These are phyloP conservation scores for Drosophila arawakana DNA, from an alignment of 1,140 invertebrate species.

Conservation along the genomic window DNA sequence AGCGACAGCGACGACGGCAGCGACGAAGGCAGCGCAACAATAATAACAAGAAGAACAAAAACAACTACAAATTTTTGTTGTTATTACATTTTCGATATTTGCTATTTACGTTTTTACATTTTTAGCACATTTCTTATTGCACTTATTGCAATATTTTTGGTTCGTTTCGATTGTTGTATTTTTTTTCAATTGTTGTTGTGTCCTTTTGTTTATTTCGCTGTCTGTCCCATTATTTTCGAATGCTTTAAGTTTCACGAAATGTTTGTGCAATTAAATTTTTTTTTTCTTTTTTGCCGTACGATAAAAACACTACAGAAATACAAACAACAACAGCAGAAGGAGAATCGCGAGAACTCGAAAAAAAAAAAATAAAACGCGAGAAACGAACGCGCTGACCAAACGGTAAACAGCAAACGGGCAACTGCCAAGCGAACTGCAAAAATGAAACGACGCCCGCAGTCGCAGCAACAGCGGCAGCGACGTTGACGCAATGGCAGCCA, in stretches of 20 bases:
- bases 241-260: constrained; percentile 15
- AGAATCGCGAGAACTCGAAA: constrained; percentile 60
- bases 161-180: constrained; percentile 28
- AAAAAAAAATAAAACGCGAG: constrained; percentile 54
- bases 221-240: background rate
- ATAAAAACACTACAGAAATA: constrained; percentile 16
- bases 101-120: constrained; percentile 70
- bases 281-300: constrained; percentile 10
- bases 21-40: constrained; percentile 7
- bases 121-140: constrained; percentile 74
- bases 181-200: constrained; percentile 14
- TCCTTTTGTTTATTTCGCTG: constrained; percentile 12
- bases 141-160: constrained; percentile 46
- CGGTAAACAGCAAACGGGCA: constrained; percentile 53
- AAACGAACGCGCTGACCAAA: constrained; percentile 51
- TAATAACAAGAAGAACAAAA: constrained; percentile 26
- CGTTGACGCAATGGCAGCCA: constrained; percentile 56
- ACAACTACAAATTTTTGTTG: constrained; percentile 22
- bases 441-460: constrained; percentile 36
- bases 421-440: constrained; percentile 50
- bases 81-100: constrained; percentile 30
- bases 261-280: constrained; percentile 27
- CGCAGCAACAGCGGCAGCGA: constrained; percentile 29
- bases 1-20: constrained; percentile 7
- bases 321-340: constrained; percentile 23